phyloP scores from a whole-genome alignment of 2,888 invertebrate genomes.

The Erpobdella octoculata region DNA sequence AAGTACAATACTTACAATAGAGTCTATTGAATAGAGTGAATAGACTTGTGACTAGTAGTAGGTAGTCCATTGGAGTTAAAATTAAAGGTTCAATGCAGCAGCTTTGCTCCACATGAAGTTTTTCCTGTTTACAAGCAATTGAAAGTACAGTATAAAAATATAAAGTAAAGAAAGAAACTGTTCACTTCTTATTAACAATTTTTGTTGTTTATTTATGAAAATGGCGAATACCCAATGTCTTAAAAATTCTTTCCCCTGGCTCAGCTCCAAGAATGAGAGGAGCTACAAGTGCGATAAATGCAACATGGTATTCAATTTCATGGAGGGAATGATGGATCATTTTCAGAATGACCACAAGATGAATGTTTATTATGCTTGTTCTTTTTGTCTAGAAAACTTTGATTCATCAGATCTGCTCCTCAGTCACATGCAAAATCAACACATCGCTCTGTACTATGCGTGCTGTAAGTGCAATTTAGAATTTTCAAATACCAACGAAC shows the following conservation, averaged over 20 bases:
- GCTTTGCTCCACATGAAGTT: too few relatives aligned
- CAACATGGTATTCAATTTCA: not conserved
- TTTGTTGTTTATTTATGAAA: too few relatives aligned
- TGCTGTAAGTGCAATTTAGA: not conserved
- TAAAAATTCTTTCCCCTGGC: not conserved
- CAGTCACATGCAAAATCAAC: constrained; percentile 8
- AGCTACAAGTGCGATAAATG: not conserved
- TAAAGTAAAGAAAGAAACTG: too few relatives aligned
- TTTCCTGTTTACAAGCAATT: too few relatives aligned
- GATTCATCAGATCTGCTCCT: not conserved
- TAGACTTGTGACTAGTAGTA: too few relatives aligned
- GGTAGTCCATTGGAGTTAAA: too few relatives aligned
- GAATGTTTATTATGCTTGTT: constrained; percentile 4
- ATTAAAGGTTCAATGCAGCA: too few relatives aligned
- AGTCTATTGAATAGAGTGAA: too few relatives aligned
- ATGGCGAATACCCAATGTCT: not conserved
- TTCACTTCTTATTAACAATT: too few relatives aligned
- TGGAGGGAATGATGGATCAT: constrained; percentile 8
- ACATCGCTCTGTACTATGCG: not conserved
- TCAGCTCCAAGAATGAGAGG: not conserved
- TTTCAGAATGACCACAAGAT: constrained; percentile 3
- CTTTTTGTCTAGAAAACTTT: not conserved
- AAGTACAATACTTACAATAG: too few relatives aligned
- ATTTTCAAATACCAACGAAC: not conserved
- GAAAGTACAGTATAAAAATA: too few relatives aligned